A percentile compares a stretch with the other conserved stretches of the same genome.
Conservation (phyloP, 2,797 vertebrate species). For the Xenentodon cancila region DNA sequence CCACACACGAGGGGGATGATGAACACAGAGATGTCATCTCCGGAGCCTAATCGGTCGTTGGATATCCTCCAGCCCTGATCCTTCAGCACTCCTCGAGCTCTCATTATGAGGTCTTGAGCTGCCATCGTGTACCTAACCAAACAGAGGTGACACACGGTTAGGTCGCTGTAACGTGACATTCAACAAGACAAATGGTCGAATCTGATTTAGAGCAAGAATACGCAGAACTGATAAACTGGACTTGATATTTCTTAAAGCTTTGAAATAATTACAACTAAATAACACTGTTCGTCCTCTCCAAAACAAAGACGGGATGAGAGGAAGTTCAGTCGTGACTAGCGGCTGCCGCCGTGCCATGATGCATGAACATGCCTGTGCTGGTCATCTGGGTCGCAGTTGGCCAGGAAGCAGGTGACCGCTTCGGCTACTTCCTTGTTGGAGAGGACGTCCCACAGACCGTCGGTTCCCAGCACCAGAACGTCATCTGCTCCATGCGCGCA, state of each 20-base stretch:
- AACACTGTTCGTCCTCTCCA: constrained; percentile 22
- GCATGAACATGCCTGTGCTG: constrained; percentile 88
- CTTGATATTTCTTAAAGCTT: too few species aligned
- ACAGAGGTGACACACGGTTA: not conserved
- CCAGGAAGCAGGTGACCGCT: constrained; percentile 91
- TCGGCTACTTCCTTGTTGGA: constrained; percentile 96
- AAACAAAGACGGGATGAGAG: constrained; percentile 45
- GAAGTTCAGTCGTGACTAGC: constrained; percentile 51
- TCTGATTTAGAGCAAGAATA: too few species aligned
- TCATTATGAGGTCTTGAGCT: constrained; percentile 97
- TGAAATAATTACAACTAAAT: constrained; percentile 40
- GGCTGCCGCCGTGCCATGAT: constrained; percentile 32
- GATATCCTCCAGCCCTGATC: constrained; percentile 97
- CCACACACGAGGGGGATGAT: constrained; percentile 93
- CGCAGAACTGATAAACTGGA: too few species aligned
- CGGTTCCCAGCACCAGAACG: constrained; percentile 93
- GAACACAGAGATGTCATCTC: constrained; percentile 98
- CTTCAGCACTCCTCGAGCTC: constrained; percentile 92
- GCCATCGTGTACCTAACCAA: constrained; percentile 92
- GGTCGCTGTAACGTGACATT: not conserved
- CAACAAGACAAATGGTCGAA: not conserved
- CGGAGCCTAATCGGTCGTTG: constrained; percentile 93
- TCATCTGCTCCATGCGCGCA: constrained; percentile 91
- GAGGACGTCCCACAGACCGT: constrained; percentile 98
- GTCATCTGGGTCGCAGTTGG: constrained; percentile 96